Base-by-base conservation (phyloP, 2,888 invertebrate genomes). In the Lepidocyrtoides sp. region DNA sequence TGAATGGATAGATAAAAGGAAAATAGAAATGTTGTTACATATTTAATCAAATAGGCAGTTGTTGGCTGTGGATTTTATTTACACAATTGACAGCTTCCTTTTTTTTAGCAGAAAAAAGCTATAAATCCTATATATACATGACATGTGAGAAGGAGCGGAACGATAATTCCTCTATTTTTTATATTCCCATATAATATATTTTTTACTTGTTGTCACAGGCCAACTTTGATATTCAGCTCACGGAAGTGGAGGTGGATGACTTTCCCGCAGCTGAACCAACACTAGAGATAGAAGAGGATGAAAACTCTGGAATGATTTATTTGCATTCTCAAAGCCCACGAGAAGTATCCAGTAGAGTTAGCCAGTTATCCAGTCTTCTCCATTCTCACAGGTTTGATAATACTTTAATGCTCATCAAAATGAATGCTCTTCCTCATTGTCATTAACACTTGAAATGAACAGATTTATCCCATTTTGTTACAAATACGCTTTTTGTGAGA, bases 341-440 rank as follows among this genome's bases (percentile, higher is more conserved):
- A 44, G 95, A 95, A 85, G 93, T 95, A 29, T 95, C 95, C 41
- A 96, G 96, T 63, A 95, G 96, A 93, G 96, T 96, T 57, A 96
- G 97, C 93, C 96, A 97, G 94, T 96, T 97, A 44, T 97, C 97
- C 92, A 97, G 97, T 95, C 96, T 97, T 14, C 97, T 97, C 89
- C 97, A 97, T 94, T 97, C 97, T 94, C 97, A 97, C 95, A 96
- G 96, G 96, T 96, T 95, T 41, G 26, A 29, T 63, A 12, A 69
- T 36, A 69, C 17, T 69, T 8, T 8, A 20, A 20, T 36, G 7
- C 2, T 36, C 2, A 2, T 36, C 36, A 36, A 36, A 36, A 36
- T 7, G 36, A 69, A 3, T 69, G 3, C 32, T 20, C 8, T 7
- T 10, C 20, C 69, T 36, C 41, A 72, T 54, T 3, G 7, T n/a